Base-by-base conservation (phyloP, 2,888 invertebrate species). In the Sphinx pinastri region DNA sequence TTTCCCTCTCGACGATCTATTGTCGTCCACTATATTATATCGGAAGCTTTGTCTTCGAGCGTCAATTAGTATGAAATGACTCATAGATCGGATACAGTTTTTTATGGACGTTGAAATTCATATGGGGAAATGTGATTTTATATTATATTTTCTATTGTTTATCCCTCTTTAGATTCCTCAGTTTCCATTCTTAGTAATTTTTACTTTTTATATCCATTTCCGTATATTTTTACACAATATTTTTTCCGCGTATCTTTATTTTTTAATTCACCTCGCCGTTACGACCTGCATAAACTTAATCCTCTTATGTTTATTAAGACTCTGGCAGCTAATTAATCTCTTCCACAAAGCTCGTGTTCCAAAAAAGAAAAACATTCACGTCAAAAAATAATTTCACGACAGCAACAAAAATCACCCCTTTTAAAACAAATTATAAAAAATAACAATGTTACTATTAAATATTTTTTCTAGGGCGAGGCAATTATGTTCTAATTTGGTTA, bases 1-100 rank as follows among this genome's bases (percentile, higher is more conserved):
- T 91, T 90, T 91, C 88, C 76, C 89, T 90, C 86, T 90, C 87
- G 69, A 71, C 54, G 16, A 54, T 63, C 45, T 69, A 52, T 69
- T 69, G 69, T 63, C 13, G 19, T 45, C 14, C 12, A 55, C 38
- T 68, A 57, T 57, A 25, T 60, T 55, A 69, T 69, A 55, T 63
- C 19, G 45, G 38, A 60, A 51, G 58, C 54, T 68, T 58, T 49
- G 38, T 68, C 10, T 69, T 60, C 51, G 38, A 25, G 16, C 55
- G 1, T 25, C 16, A 52, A 59, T 25, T 51, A 49, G 12, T 10
- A 58, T 13, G 54, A 0, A 58, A 58, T 38, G 14, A 38, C 14
- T 38, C 31, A 14, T 58, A 31, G 13, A 12, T 58, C 14, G 6
- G 31, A 58, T 58, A 14, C 1, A 51, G 12, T 12, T 51, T 51